phyloP scores from a whole-genome alignment of 2,797 vertebrate species.

The Paratrypauchen microcephalus region DNA sequence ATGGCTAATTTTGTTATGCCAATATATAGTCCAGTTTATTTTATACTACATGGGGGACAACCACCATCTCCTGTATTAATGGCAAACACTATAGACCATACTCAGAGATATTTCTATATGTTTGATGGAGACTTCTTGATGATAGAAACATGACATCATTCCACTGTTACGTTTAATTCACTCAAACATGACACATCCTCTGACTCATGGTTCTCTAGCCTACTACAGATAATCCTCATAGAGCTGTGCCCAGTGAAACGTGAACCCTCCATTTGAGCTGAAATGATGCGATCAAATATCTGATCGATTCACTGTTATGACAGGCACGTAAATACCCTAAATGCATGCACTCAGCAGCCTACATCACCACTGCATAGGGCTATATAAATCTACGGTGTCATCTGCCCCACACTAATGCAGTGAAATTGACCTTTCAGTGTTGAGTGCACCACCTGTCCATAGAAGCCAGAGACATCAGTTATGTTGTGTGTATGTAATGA shows the following conservation, averaged over 20 bases:
- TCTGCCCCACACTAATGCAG: not conserved
- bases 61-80: too few relatives aligned
- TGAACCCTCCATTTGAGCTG: conserved; percentile 35
- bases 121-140: not conserved
- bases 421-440: conserved; percentile 3
- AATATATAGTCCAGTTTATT: too few relatives aligned
- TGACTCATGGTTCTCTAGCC: conserved; percentile 3
- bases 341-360: conserved; percentile 13
- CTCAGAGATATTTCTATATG: not conserved
- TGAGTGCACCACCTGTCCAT: conserved; percentile 1
- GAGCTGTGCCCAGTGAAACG: conserved; percentile 36
- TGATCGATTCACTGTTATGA: conserved; percentile 46
- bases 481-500: not conserved
- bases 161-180: not conserved
- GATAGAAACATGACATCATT: not conserved
- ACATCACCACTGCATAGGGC: not conserved
- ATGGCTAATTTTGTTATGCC: too few relatives aligned
- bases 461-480: not conserved
- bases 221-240: conserved; percentile 8
- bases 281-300: conserved; percentile 24
- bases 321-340: conserved; percentile 28
- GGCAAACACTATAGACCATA: too few relatives aligned
- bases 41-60: too few relatives aligned
- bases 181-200: conserved; percentile 6
- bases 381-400: conserved; percentile 12